These are phyloP conservation scores for Myotis daubentonii DNA, from an alignment of 2,797 vertebrate genomes.

Conservation along the genomic window DNA sequence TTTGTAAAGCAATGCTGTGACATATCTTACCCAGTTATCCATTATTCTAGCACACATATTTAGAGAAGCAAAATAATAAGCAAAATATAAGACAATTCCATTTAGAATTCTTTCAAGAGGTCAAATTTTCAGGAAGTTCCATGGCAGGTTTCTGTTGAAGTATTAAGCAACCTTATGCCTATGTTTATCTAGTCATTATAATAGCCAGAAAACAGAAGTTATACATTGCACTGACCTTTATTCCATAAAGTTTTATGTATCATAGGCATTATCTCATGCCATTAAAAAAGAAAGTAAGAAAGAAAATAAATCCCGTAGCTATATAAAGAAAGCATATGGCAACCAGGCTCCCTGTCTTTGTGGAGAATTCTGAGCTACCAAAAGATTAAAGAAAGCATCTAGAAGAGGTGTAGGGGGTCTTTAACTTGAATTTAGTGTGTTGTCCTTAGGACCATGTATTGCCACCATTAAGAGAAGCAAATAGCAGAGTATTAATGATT, in stretches of 20 bases:
- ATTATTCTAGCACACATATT: slow-evolving; percentile 38
- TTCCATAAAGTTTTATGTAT: not conserved
- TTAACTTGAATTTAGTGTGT: slow-evolving; percentile 21
- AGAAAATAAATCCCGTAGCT: not conserved
- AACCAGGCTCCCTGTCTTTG: not conserved
- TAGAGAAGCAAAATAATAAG: slow-evolving; percentile 24
- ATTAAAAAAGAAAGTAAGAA: not conserved
- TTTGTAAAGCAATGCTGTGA: not conserved
- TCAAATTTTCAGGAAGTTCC: not conserved
- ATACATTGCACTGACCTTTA: not conserved
- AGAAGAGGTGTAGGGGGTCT: not conserved
- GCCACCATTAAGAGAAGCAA: slow-evolving; percentile 19
- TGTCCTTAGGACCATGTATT: not conserved
- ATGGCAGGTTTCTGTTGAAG: not conserved
- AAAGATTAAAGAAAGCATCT: slow-evolving; percentile 29
- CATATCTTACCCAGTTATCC: slow-evolving; percentile 23
- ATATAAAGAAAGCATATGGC: not conserved
- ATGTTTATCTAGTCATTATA: slow-evolving; percentile 14
- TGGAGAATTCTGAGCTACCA: not conserved
- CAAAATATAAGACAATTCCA: slow-evolving; percentile 19
- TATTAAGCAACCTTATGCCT: not conserved
- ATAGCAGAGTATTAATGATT: slow-evolving; percentile 6
- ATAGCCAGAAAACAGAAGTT: not conserved
- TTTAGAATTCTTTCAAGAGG: slow-evolving; percentile 12
- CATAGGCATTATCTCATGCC: not conserved